phyloP scores from a whole-genome alignment of 2,888 invertebrate genomes.

The Dendrolimus houi region DNA sequence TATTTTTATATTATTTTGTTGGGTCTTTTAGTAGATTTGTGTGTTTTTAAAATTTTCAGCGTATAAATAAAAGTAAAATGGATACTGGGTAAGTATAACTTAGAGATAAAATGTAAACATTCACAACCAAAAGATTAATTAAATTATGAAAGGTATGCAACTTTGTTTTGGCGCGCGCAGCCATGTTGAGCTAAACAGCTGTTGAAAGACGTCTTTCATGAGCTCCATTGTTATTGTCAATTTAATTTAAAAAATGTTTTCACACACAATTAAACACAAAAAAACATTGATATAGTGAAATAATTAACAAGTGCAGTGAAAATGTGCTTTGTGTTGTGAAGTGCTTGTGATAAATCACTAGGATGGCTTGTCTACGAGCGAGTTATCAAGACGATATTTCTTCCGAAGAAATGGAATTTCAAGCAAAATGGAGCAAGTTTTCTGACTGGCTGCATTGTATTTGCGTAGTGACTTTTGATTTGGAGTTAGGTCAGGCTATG shows the following conservation, averaged over 20 bases:
- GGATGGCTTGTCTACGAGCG: constrained; percentile 61
- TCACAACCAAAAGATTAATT: no score
- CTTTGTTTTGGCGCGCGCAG: constrained; percentile 67
- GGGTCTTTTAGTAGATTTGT: background rate
- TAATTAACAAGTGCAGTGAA: constrained; percentile 19
- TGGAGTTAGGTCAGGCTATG: constrained; percentile 98
- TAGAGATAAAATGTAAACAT: no score
- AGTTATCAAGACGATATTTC: constrained; percentile 50
- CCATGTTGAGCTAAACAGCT: constrained; percentile 71
- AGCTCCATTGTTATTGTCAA: constrained; percentile 46
- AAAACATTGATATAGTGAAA: constrained; percentile 35
- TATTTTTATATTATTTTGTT: no score
- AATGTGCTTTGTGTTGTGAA: constrained; percentile 24
- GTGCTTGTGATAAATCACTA: constrained; percentile 30
- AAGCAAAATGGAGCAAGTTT: constrained; percentile 82
- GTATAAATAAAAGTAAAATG: constrained; percentile 23
- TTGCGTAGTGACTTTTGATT: constrained; percentile 98
- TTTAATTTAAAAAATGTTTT: constrained; percentile 32
- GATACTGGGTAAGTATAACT: constrained; percentile 39
- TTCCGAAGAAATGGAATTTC: constrained; percentile 53
- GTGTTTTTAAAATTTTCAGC: background rate
- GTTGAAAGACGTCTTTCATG: constrained; percentile 44
- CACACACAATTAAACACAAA: constrained; percentile 12
- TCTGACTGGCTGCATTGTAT: constrained; percentile 98
- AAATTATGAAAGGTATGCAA: constrained; percentile 9